Base-by-base conservation (phyloP, 2,113 vertebrate genomes). In the Crotalus viridis region DNA sequence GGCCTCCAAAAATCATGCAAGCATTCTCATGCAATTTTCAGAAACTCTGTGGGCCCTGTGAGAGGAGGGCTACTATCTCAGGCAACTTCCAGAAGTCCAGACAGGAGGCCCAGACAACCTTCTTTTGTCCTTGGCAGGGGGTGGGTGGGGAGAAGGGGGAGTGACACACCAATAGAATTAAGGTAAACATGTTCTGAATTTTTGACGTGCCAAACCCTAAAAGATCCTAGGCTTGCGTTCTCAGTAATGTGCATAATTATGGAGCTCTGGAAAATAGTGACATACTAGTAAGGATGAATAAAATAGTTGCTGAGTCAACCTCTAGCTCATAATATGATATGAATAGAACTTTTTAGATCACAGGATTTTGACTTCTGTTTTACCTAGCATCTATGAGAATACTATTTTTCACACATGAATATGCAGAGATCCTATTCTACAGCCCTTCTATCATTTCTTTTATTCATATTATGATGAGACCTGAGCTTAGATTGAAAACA, bases 401-500 rank as follows among this genome's bases (percentile, higher is more conserved):
- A 1, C 9, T 85, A 17, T 59, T 61, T 85, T 57, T 59, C 52
- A 48, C 17, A 17, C 28, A 92, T 7, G 57, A 10, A 43, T 54
- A 88, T 51, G 88, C 56, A 33, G 61, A 33, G 33, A 10, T 10
- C 6, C 21, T 48, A 51, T 55, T 85, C 64, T 12, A 12, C 6
- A 48, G 26, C 55, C 10, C 19, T 59, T 51, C 46, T n/a, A 4
- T 10, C 46, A 39, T 17, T 19, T 48, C 1, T 85, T 89, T 89
- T 55, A 89, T 4, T 10, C 52, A n/a, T 13, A 26, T 46, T 85
- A 43, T 61, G 19, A 81, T 85, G 43, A 69, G 28, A 86, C 88
- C 69, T 10, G 21, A 85, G 55, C 59, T 90, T 90, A 51, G 55
- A 13, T 48, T 87, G 46, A 89, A 90, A 93, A 93, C 55, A 85